Evolutionary conservation across 2,888 invertebrate species (phyloP).

Genomic region (Clunio marinus): DNA sequence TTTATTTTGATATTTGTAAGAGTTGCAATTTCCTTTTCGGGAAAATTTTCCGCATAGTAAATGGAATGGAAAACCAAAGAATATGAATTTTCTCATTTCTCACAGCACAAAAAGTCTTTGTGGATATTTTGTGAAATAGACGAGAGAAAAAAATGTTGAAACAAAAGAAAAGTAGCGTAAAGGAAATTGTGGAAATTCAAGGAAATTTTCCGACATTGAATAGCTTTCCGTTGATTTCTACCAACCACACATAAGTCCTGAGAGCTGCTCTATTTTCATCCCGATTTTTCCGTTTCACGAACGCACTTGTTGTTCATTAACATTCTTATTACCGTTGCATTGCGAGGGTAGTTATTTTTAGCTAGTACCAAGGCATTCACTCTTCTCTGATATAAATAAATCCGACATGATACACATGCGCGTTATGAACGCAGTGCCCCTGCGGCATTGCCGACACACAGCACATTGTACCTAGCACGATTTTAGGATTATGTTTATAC

Average conservation of each 20-base stretch:
- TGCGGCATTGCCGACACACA: slow-evolving; percentile 14
- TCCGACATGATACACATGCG: slow-evolving; percentile 36
- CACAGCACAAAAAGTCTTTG: too few relatives aligned
- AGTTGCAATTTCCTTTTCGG: too few relatives aligned
- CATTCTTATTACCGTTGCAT: slow-evolving; percentile 22
- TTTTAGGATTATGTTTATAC: background rate
- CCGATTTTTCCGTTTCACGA: background rate
- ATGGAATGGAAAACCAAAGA: too few relatives aligned
- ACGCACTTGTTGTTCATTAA: slow-evolving; percentile 29
- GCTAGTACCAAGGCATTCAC: slow-evolving; percentile 7
- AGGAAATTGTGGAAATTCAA: slow-evolving; percentile 14
- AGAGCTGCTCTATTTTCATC: slow-evolving; percentile 8
- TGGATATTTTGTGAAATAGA: too few relatives aligned
- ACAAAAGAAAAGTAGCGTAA: background rate
- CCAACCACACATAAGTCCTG: slow-evolving; percentile 35
- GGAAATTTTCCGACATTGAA: slow-evolving; percentile 36
- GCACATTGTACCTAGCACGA: background rate
- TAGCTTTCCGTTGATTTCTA: slow-evolving; percentile 40
- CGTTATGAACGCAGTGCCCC: slow-evolving; percentile 21
- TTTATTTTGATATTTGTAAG: too few relatives aligned
- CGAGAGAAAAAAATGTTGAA: too few relatives aligned
- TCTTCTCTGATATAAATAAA: slow-evolving; percentile 21
- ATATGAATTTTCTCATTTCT: too few relatives aligned
- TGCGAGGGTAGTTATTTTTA: slow-evolving; percentile 38
- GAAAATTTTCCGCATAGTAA: too few relatives aligned